These are phyloP conservation scores for Morone chrysops DNA, from an alignment of 2,113 vertebrate genomes.

Conservation along the genomic window DNA sequence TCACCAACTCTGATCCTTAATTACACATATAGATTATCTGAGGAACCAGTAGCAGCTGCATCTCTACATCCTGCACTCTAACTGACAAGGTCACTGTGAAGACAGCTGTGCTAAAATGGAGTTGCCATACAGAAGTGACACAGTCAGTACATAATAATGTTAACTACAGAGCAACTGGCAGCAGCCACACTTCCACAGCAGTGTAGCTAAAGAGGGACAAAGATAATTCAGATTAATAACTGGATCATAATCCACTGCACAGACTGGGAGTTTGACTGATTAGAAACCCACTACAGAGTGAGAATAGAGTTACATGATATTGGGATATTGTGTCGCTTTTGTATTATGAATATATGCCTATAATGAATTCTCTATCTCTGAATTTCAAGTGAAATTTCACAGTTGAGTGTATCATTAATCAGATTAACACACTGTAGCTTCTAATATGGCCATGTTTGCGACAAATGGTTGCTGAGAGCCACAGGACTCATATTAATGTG, in stretches of 20 bases:
- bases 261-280: background rate
- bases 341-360: background rate
- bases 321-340: background rate
- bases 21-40: constrained; percentile 62
- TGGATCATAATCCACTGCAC: background rate
- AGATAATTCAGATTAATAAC: background rate
- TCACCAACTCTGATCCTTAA: constrained; percentile 59
- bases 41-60: constrained; percentile 36
- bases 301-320: background rate
- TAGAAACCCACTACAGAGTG: background rate
- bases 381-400: background rate
- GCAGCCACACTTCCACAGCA: background rate
- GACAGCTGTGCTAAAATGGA: background rate
- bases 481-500: background rate
- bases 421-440: background rate
- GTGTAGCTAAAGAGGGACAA: background rate
- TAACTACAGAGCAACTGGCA: background rate
- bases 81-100: constrained; percentile 56
- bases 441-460: too few relatives aligned
- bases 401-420: background rate
- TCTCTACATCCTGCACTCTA: constrained; percentile 6
- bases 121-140: constrained; percentile 10
- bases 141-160: background rate
- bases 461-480: too few relatives aligned
- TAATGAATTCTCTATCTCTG: background rate